Evolutionary conservation across 1,140 invertebrate species (phyloP).

Genomic region (Portunus trituberculatus): DNA sequence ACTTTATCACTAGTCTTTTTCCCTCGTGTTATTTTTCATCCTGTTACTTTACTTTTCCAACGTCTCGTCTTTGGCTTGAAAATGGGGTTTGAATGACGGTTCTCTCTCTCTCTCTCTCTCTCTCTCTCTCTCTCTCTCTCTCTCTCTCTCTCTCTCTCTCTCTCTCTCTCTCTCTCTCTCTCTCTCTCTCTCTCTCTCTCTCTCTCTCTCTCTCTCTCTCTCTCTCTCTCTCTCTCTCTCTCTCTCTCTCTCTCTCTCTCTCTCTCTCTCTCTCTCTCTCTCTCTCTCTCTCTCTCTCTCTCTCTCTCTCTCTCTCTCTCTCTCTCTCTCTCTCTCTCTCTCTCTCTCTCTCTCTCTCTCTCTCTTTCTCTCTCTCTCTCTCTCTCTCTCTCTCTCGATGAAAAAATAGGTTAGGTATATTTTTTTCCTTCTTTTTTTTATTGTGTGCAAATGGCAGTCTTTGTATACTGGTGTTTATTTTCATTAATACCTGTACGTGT

Average conservation of each 20-base stretch:
- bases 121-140: neutral
- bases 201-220: neutral
- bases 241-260: neutral
- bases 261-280: neutral
- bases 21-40: neutral
- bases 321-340: neutral
- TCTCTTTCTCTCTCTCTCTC: neutral
- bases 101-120: neutral
- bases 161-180: neutral
- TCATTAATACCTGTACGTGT: neutral
- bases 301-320: neutral
- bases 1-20: too few species aligned
- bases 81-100: neutral
- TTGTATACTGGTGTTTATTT: neutral
- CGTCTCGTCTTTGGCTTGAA: neutral
- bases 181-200: neutral
- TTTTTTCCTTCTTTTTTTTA: neutral
- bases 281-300: neutral
- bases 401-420: neutral
- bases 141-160: neutral
- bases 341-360: neutral
- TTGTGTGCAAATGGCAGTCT: neutral
- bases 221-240: neutral
- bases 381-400: neutral
- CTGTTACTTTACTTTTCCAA: neutral